Evolutionary conservation across 2,113 vertebrate genomes (phyloP), one percentile per base, ranked within the genome.

Genomic region (Oncorhynchus tshawytscha): DNA sequence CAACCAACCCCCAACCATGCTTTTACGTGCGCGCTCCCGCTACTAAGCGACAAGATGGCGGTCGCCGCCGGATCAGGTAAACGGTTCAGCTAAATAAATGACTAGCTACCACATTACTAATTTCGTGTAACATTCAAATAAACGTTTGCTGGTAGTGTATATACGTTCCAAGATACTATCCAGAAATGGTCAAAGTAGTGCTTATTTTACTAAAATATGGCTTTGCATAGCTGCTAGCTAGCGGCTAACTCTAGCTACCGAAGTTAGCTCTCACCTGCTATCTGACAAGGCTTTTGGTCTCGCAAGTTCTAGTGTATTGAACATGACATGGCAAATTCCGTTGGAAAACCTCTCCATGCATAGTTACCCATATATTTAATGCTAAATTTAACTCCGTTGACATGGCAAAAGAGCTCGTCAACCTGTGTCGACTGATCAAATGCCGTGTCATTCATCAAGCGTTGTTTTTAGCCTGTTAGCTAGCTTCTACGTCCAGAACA

Each of bases 41-140:
- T 89, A 85, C 85, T 91, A 84, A 95, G 94, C 94, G 93, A 95
- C 95, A 96, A 96, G 95, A 97, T 97, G 96, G 96, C 96, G 94
- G 94, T 95, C 93, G 94, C 95, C 96, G 95, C 94, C 92, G 94
- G 94, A 94, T 96, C 94, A 94, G 95, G 96, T 97, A 94, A 96
- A 94, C 70, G 65, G 60, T 34, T 20, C 31, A 48, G 71, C 80
- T 71, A 73, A 85, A 85, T n/a, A 62, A 62, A 62, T 62, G 8
- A 62, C 59, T 11, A 62, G 9, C 9, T 45, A 11, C 0, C 59
- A 62, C n/a, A 62, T 62, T 62, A 24, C 59, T 22, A 22, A 62
- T 62, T 62, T 16, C 20, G 18, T 24, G 18, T 22, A 24, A 62
- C 22, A 22, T 62, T 3, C 5, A 11, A 22, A 45, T n/a, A 13